phyloP scores from a whole-genome alignment of 2,888 invertebrate genomes.

The Gandaritis pyraliata region DNA sequence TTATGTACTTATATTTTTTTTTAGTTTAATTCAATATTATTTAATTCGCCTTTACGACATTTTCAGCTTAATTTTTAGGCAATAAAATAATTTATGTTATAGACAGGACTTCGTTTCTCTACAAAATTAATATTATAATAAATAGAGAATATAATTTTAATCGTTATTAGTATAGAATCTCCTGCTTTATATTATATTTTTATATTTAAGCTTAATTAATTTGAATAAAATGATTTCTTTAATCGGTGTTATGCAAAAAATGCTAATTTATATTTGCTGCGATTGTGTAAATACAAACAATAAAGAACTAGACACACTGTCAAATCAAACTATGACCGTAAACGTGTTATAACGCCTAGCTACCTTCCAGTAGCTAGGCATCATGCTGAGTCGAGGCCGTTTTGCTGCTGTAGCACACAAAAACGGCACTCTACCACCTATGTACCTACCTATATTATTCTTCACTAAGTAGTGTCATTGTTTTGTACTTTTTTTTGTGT shows the following conservation, averaged over 20 bases:
- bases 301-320: not conserved
- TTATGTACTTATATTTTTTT: slow-evolving; percentile 33
- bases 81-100: not conserved
- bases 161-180: slow-evolving; percentile 39
- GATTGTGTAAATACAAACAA: slow-evolving; percentile 43
- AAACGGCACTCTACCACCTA: no score
- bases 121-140: not conserved
- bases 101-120: not conserved
- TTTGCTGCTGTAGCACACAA: no score
- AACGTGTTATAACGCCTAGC: no score
- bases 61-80: not conserved
- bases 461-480: no score
- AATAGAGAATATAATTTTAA: slow-evolving; percentile 1
- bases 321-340: not conserved
- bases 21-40: slow-evolving; percentile 20
- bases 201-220: not conserved
- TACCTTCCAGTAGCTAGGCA: no score
- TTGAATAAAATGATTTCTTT: not conserved
- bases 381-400: no score
- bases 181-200: slow-evolving; percentile 24
- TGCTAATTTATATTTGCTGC: slow-evolving; percentile 49
- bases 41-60: not conserved
- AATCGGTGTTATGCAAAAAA: slow-evolving; percentile 6
- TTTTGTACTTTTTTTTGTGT: no score
- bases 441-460: no score